Base-by-base conservation (phyloP, 2,888 invertebrate species). In the Germaria angustata region DNA sequence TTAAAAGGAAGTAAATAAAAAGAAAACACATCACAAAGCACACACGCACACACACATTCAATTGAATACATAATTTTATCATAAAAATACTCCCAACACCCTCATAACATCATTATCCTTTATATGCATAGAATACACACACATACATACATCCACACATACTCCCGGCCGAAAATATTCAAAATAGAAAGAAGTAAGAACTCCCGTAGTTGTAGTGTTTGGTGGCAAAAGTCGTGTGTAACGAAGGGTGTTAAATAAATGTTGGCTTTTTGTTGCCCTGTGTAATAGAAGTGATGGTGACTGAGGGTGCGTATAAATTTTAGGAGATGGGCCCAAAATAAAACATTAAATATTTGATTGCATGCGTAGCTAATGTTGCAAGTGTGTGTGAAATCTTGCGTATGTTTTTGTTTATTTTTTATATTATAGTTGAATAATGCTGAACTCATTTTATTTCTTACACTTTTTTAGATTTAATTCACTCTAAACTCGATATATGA, bases 171-270 rank as follows among this genome's bases (percentile, higher is more conserved):
- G 32, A 51, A n/a, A 36, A 61, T 63, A 77, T 77, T 51, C 69
- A 69, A 69, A 77, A 59, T 66, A 77, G 77, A 24, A 76, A 39
- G 77, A 24, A 76, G 46, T 51, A 69, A 15, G 36, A 32, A 53
- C 20, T 46, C 15, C 22, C 28, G 39, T 15, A 36, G 15, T 36
- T 49, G 22, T 36, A n/a, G 73, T 39, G 28, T 55, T 22, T 28
- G 20, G 28, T 28, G 28, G n/a, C 7, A 41, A 13, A 66, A 59
- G 41, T 53, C 65, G 76, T 51, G 53, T 79, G 82, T 69, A 65
- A 17, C 22, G 68, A 9, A 79, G 82, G 78, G 82, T 82, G 82
- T 66, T 75, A 79, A 79, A 75, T 82, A 82, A 82, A 82, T 75
- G 57, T 82, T 79, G 72, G 71, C 49, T 73, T 80, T 32, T 59